Base-by-base conservation (phyloP, 2,888 invertebrate species). In the Lasius platythorax region DNA sequence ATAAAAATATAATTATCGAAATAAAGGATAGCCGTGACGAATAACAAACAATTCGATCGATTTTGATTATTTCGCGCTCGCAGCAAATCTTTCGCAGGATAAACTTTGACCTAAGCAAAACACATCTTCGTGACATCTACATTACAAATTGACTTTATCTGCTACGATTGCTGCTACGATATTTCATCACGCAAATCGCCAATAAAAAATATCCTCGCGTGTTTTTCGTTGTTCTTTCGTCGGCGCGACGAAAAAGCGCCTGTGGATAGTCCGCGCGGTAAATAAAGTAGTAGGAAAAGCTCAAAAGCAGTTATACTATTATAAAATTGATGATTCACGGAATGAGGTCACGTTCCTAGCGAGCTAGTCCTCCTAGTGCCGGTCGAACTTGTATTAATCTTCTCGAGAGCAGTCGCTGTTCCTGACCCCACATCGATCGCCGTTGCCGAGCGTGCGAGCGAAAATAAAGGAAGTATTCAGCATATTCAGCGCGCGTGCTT, bases 281-380 rank as follows among this genome's bases (percentile, higher is more conserved):
- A 88, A 88, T 88, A 89, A 89, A 89, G 83, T 83, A 79, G 85
- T 76, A 88, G 40, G 91, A 87, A 91, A 89, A 88, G 86, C 85
- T 89, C 75, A 86, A 43, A 76, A 89, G 88, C 88, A 87, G 91
- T 88, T 92, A 23, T 23, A 92, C 93, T 94, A 94, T 94, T 94
- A 94, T 94, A 94, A 94, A 94, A 94, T 94, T 92, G 91, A 91
- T 94, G 94, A 94, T 93, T 93, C 94, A 93, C 87, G 89, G 89
- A 91, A 92, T 92, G 94, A 93, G 93, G 93, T 93, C 93, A 93
- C 92, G 92, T 93, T 92, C 91, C 90, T 92, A 90, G 91, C 87
- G 89, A 76, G 87, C 89, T 86, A 86, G 90, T 86, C 28, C 82
- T 76, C 82, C 81, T 87, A 85, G 87, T 90, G 87, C 43, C 56